phyloP scores from a whole-genome alignment of 1,140 invertebrate genomes.

The Caenorhabditis latens region DNA sequence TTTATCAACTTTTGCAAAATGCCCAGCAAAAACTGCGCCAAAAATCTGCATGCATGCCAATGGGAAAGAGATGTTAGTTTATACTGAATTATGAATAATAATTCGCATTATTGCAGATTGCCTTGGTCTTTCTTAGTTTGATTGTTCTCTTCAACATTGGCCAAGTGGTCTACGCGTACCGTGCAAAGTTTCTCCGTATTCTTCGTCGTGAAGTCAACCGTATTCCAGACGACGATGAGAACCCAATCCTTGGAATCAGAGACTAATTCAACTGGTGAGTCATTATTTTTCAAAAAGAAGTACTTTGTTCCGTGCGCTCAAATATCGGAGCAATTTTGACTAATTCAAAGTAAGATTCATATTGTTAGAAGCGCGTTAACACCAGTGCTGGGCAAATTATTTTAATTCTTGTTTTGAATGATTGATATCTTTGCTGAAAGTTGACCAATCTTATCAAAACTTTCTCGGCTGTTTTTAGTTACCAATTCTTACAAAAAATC shows the following conservation, averaged over 20 bases:
- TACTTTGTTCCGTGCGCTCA: too few relatives aligned
- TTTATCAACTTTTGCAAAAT: background rate
- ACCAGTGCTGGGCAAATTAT: too few relatives aligned
- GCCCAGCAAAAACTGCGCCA: constrained; percentile 4
- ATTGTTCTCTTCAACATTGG: constrained; percentile 14
- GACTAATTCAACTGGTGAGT: background rate
- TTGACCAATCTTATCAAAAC: too few relatives aligned
- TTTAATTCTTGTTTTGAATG: too few relatives aligned
- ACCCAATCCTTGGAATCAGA: constrained; percentile 9
- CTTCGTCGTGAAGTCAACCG: background rate
- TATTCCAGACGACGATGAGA: background rate
- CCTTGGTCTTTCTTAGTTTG: background rate
- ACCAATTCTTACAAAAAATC: too few relatives aligned
- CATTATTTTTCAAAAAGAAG: too few relatives aligned
- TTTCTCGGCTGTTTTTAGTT: too few relatives aligned
- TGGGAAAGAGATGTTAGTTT: constrained; percentile 43
- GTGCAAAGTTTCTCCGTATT: background rate
- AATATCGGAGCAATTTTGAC: too few relatives aligned
- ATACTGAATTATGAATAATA: background rate
- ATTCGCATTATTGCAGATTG: background rate
- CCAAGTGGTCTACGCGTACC: background rate
- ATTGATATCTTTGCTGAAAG: too few relatives aligned
- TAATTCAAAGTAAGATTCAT: too few relatives aligned
- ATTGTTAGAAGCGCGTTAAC: too few relatives aligned
- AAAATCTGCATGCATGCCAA: constrained; percentile 16